These are phyloP conservation scores for Plumapathes pennacea DNA, from an alignment of 92 coral and sea anemone species.

Conservation along the genomic window DNA sequence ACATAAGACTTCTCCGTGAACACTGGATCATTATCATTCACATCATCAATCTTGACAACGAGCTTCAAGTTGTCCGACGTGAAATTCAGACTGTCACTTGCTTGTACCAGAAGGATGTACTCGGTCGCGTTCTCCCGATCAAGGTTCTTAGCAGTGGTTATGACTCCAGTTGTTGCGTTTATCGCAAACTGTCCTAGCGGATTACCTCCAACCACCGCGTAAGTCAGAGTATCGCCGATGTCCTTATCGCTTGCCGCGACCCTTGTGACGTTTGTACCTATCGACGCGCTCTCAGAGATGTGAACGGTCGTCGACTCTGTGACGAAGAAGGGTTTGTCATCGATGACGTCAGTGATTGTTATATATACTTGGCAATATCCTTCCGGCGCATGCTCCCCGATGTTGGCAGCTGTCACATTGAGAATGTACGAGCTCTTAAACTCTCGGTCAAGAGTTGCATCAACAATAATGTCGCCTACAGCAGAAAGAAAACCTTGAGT, in stretches of 20 bases:
- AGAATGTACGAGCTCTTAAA: constrained; percentile 62
- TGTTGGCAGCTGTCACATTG: constrained; percentile 73
- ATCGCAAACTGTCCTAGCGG: constrained; percentile 58
- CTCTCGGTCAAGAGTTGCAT: constrained; percentile 76
- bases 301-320: constrained; percentile 32
- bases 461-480: constrained; percentile 77
- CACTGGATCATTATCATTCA: constrained; percentile 77
- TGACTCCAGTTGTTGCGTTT: constrained; percentile 67
- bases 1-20: constrained; percentile 36
- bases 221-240: constrained; percentile 58
- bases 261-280: constrained; percentile 53
- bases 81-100: constrained; percentile 61
- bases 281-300: constrained; percentile 56
- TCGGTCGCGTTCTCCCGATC: constrained; percentile 79
- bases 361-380: constrained; percentile 62
- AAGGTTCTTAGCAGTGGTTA: constrained; percentile 39
- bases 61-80: constrained; percentile 46
- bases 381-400: constrained; percentile 58
- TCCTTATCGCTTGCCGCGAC: constrained; percentile 71
- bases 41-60: constrained; percentile 57
- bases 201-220: constrained; percentile 60
- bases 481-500: not conserved
- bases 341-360: constrained; percentile 79
- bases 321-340: constrained; percentile 69
- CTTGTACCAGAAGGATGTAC: constrained; percentile 46